phyloP scores from a whole-genome alignment of 2,113 vertebrate genomes.

The Sebastes schlegelii region DNA sequence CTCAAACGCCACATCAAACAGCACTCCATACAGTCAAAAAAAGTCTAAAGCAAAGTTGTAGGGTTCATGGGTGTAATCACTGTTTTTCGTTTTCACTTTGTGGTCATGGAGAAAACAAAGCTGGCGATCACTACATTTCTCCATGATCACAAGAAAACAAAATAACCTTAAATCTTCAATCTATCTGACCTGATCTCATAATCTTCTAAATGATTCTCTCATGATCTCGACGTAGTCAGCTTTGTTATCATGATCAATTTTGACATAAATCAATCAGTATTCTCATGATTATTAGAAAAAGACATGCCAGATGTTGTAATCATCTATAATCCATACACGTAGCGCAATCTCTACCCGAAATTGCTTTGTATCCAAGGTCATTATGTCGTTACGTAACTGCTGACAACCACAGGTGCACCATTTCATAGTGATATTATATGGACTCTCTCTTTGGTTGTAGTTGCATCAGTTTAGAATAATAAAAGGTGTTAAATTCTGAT shows the following conservation, averaged over 20 bases:
- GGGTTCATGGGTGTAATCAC: not conserved
- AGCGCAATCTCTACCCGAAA: not conserved
- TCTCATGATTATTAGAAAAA: constrained; percentile 8
- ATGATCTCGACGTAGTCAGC: not conserved
- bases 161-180: not conserved
- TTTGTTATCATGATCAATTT: not conserved
- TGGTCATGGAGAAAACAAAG: not conserved
- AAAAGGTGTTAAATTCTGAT: not conserved
- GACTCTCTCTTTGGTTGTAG: constrained; percentile 7
- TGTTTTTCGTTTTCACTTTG: constrained; percentile 15
- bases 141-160: constrained; percentile 16
- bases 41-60: constrained; percentile 2
- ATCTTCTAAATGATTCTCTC: not conserved
- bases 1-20: constrained; percentile 11
- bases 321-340: not conserved
- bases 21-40: not conserved
- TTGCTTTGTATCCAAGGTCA: constrained; percentile 1
- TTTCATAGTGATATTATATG: not conserved
- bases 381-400: not conserved
- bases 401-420: not conserved
- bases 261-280: not conserved
- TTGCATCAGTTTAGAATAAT: constrained; percentile 1
- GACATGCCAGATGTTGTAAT: not conserved
- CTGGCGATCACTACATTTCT: not conserved
- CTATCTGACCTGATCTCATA: not conserved